A percentile compares a stretch with the other conserved stretches of the same genome.
phyloP scores from a whole-genome alignment of 2,113 vertebrate species.

The Antigone vipio region DNA sequence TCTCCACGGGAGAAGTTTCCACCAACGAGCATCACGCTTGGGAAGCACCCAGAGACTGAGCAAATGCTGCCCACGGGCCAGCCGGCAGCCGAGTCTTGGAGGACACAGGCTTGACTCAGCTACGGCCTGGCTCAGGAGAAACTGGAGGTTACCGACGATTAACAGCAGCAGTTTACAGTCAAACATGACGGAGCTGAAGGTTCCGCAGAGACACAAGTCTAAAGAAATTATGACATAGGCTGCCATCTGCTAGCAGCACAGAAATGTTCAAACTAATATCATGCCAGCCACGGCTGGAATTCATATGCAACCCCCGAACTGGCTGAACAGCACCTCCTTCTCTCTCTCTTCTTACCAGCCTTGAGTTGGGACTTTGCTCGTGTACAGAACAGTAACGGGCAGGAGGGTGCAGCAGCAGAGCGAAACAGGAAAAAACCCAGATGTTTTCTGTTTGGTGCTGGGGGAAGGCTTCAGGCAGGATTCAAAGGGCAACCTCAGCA shows the following conservation, averaged over 20 bases:
- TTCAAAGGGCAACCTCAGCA: background rate
- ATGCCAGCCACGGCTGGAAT: background rate
- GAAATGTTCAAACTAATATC: background rate
- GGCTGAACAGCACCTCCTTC: background rate
- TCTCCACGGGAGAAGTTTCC: background rate
- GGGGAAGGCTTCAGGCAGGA: background rate
- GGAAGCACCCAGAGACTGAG: background rate
- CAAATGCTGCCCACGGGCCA: rapidly evolving
- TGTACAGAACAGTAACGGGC: background rate
- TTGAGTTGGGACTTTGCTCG: background rate
- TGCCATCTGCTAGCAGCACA: background rate
- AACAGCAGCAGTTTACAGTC: background rate
- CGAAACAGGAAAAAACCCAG: background rate
- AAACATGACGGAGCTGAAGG: background rate
- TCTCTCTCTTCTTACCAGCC: background rate
- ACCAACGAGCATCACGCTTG: rapidly evolving
- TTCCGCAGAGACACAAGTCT: background rate
- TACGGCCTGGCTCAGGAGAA: rapidly evolving
- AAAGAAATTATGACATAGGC: background rate
- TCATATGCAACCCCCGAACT: background rate
- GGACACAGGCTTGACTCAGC: background rate
- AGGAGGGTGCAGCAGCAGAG: background rate
- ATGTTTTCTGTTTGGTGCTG: background rate
- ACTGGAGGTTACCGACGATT: background rate
- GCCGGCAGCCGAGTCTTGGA: no score